Percentiles rank a stretch among this genome's conserved stretches.
Conservation (phyloP, 35 echinoderm and acorn worm genomes). For the Lytechinus pictus region DNA sequence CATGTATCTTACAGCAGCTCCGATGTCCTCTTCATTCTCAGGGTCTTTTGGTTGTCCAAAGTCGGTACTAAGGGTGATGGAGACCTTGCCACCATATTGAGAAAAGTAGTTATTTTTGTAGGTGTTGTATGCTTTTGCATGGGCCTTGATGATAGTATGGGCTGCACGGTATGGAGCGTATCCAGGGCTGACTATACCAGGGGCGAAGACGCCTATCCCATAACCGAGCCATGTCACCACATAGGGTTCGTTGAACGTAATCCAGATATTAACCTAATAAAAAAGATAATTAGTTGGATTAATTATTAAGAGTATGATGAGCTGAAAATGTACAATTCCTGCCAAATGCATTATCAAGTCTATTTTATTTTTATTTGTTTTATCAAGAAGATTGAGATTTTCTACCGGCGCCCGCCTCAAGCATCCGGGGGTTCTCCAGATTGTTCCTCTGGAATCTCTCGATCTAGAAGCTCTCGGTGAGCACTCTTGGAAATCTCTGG, state of each 20-base stretch:
- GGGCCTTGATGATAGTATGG: constrained; percentile 93
- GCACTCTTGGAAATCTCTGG: too few relatives aligned
- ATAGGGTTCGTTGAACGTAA: constrained; percentile 97
- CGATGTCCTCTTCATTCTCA: constrained; percentile 64
- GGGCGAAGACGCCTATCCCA: constrained; percentile 81
- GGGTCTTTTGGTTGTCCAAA: constrained; percentile 78
- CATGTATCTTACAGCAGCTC: constrained; percentile 84
- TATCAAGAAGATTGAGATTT: too few relatives aligned
- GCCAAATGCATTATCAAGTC: too few relatives aligned
- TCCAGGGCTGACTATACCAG: constrained; percentile 79
- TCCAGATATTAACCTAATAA: constrained; percentile 86
- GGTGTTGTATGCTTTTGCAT: constrained; percentile 84
- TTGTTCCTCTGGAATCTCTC: too few relatives aligned
- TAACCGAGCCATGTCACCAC: constrained; percentile 93
- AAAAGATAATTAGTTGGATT: too few relatives aligned
- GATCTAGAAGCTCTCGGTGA: too few relatives aligned
- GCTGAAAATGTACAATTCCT: too few relatives aligned
- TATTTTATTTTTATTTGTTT: too few relatives aligned
- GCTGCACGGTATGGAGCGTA: constrained; percentile 87
- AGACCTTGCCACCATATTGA: constrained; percentile 65
- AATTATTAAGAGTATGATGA: too few relatives aligned
- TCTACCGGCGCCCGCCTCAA: too few relatives aligned
- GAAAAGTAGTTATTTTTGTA: constrained; percentile 90
- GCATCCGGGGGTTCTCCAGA: too few relatives aligned
- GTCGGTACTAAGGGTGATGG: constrained; percentile 94